Percentiles rank a stretch among this genome's conserved stretches.
Conservation (phyloP, 2,113 vertebrate genomes). For the Dasyurus viverrinus region DNA sequence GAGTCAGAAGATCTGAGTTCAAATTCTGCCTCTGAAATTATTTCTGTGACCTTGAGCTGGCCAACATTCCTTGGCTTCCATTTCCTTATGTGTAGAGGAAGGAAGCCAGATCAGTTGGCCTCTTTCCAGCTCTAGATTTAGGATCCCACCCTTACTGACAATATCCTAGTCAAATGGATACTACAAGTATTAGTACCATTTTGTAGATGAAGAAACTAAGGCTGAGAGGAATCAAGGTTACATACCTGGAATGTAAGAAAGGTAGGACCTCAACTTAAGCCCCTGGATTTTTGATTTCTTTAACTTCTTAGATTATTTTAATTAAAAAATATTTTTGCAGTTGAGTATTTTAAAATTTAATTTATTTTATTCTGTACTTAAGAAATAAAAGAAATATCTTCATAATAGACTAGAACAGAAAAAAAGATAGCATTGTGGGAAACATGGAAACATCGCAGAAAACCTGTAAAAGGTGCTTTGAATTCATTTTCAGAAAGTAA, state of each 20-base stretch:
- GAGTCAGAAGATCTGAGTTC: neutral
- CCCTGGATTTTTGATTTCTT: neutral
- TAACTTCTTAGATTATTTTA: slow-evolving; percentile 28
- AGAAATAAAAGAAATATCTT: neutral
- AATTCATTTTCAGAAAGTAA: neutral
- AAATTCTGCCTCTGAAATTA: neutral
- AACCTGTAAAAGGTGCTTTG: neutral
- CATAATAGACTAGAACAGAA: neutral
- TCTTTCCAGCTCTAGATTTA: neutral
- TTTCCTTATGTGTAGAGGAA: too few species aligned
- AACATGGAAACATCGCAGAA: slow-evolving; percentile 16
- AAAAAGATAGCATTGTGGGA: neutral
- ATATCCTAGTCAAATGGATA: neutral
- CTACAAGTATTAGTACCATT: neutral
- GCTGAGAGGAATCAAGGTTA: neutral
- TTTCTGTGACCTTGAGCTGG: neutral
- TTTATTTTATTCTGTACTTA: neutral
- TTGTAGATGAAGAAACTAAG: neutral
- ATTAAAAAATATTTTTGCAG: neutral
- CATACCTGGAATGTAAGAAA: neutral
- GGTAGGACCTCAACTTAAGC: neutral
- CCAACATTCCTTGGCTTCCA: neutral
- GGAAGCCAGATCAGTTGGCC: too few species aligned
- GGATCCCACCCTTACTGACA: neutral
- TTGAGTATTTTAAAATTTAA: neutral